Percentiles rank a stretch among this genome's conserved stretches.
Conservation (phyloP, 2,888 invertebrate genomes). For the Drosophila quinaria region DNA sequence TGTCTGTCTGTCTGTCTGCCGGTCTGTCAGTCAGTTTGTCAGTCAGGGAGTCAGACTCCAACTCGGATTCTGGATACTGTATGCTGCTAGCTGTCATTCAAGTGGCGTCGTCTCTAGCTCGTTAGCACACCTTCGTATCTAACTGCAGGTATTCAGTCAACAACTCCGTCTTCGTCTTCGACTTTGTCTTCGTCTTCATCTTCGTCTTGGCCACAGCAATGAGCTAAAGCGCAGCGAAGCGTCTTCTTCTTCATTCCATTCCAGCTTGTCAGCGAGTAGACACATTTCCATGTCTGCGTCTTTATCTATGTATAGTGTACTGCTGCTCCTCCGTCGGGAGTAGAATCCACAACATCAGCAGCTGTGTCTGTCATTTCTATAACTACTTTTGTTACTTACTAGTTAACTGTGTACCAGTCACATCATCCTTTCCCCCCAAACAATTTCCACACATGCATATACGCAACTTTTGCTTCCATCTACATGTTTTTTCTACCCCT, state of each 20-base stretch:
- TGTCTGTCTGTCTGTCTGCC: conserved; percentile 1
- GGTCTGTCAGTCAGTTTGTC: not conserved
- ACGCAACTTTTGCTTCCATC: conserved; percentile 61
- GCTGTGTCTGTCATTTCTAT: conserved; percentile 75
- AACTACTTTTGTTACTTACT: conserved; percentile 79
- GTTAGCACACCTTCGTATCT: conserved; percentile 66
- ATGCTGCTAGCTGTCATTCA: conserved; percentile 70
- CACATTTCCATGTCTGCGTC: conserved; percentile 45
- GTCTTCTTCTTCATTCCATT: conserved; percentile 44
- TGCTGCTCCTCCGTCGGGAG: conserved; percentile 23
- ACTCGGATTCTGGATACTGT: conserved; percentile 50
- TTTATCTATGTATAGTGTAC: conserved; percentile 35
- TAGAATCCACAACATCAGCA: conserved; percentile 13
- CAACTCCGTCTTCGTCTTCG: conserved; percentile 13
- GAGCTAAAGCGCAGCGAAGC: conserved; percentile 41
- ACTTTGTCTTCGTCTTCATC: conserved; percentile 19
- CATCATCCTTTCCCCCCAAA: not conserved
- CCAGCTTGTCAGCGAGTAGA: conserved; percentile 57
- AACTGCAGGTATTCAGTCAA: not conserved
- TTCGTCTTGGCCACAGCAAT: conserved; percentile 34
- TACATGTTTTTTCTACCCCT: conserved; percentile 26
- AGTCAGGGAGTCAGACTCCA: conserved; percentile 18
- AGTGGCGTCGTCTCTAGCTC: conserved; percentile 73
- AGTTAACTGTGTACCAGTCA: conserved; percentile 65
- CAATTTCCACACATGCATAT: conserved; percentile 23